A percentile compares a stretch with the other conserved stretches of the same genome.
These are phyloP conservation scores for Trachymyrmex cornetzi DNA, from an alignment of 1,140 invertebrate species.

Conservation along the genomic window DNA sequence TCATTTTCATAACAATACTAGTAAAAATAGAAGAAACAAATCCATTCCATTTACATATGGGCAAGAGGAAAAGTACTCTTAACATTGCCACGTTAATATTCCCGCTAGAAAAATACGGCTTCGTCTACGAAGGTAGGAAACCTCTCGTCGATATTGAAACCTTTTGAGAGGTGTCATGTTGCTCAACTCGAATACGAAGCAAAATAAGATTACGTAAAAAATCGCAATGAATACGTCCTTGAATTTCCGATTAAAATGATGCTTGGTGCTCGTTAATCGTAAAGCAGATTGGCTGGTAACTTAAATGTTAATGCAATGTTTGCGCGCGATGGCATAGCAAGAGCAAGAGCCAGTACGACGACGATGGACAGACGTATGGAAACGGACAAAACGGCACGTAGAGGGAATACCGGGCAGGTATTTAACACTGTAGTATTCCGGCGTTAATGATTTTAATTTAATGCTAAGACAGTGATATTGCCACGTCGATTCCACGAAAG, in stretches of 20 bases:
- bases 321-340: constrained; percentile 11
- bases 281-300: constrained; percentile 52
- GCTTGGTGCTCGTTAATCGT: constrained; percentile 41
- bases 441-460: constrained; percentile 70
- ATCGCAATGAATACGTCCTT: constrained; percentile 27
- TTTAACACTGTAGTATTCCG: constrained; percentile 61
- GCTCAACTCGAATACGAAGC: not conserved
- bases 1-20: not conserved
- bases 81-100: not conserved
- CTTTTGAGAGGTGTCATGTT: constrained; percentile 13
- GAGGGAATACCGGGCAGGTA: constrained; percentile 18
- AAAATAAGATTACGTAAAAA: constrained; percentile 54
- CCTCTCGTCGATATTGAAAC: constrained; percentile 19
- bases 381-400: constrained; percentile 16
- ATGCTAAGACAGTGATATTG: constrained; percentile 44
- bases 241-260: constrained; percentile 48
- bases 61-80: too few species aligned
- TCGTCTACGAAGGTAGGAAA: constrained; percentile 35
- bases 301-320: constrained; percentile 51
- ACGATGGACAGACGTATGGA: constrained; percentile 7
- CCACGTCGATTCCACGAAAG: constrained; percentile 69
- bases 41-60: not conserved
- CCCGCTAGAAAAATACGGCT: constrained; percentile 20
- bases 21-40: not conserved
- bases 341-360: not conserved